Base-by-base conservation (phyloP, 2,797 vertebrate species). In the Garrulus glandarius region DNA sequence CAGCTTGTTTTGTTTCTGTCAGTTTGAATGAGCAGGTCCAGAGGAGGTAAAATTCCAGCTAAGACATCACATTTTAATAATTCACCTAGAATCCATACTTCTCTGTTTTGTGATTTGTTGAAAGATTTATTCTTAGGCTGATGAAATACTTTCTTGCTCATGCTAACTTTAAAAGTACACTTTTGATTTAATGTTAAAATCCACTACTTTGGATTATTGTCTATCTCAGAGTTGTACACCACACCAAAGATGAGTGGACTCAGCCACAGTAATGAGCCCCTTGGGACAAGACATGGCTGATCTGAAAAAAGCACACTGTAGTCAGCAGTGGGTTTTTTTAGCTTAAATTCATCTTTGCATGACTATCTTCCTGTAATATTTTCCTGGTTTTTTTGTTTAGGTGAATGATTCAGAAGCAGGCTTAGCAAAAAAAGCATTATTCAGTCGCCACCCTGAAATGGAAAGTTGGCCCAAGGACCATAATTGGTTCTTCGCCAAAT, bases 371-470 rank as follows among this genome's bases (percentile, higher is more conserved):
- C 13, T n/a, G 39, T 69, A 32, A 18, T n/a, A 1, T 71, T 85
- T 96, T 88, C 29, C 30, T 90, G 36, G 3, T 14, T 94, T 75
- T 75, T 94, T 75, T 94, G 46, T 96, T 41, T 79, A 99, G 99
- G 98, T 99, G 74, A 98, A 98, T 15, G 98, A 95, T 53, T 97
- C 98, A 1, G 99, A 99, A 96, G 95, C 75, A 1, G 97, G 86
- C 3, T 89, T 98, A 49, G 99, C 99, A 0, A 98, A 99, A 97
- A 96, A 97, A 21, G 96, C 98, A 0, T 91, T 99, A 57, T 99
- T 99, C 96, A 97, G 67, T 53, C 98, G 99, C 21, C 99, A 99
- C 74, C 99, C 99, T 2, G 99, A 99, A 96, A 99, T 99, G 99
- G 96, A 97, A 19, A 96, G 96, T 16, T 99, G 99, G 99, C 99